Evolutionary conservation across 2,888 invertebrate species (phyloP).

Genomic region (Bombylius discolor): DNA sequence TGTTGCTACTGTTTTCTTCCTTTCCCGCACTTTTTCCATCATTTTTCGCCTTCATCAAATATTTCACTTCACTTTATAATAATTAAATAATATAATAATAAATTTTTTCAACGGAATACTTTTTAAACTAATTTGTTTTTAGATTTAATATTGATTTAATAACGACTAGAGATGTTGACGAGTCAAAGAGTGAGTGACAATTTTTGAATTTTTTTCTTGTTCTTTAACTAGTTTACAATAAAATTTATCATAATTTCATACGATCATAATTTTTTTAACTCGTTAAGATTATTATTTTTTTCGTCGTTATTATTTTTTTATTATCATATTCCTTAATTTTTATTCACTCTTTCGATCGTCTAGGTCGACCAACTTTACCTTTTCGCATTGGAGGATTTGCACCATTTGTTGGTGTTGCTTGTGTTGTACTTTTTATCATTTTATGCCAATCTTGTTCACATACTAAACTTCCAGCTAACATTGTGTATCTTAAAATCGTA

Average conservation of each 20-base stretch:
- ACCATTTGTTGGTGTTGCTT: constrained; percentile 45
- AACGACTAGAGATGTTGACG: background rate
- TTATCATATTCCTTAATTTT: background rate
- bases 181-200: background rate
- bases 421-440: constrained; percentile 62
- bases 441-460: constrained; percentile 96
- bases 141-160: no score
- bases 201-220: background rate
- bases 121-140: no score
- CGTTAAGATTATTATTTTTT: background rate
- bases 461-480: constrained; percentile 78
- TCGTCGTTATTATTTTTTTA: background rate
- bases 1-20: no score
- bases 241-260: no score
- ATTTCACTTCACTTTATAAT: no score
- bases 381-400: constrained; percentile 63
- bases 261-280: no score
- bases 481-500: constrained; percentile 53
- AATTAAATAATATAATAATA: no score
- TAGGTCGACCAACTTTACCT: constrained; percentile 73
- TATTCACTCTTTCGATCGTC: constrained; percentile 75
- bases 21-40: no score
- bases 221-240: no score
- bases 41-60: no score
- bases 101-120: no score